phyloP scores from a whole-genome alignment of 2,113 vertebrate species.

The Chloroceryle aenea region DNA sequence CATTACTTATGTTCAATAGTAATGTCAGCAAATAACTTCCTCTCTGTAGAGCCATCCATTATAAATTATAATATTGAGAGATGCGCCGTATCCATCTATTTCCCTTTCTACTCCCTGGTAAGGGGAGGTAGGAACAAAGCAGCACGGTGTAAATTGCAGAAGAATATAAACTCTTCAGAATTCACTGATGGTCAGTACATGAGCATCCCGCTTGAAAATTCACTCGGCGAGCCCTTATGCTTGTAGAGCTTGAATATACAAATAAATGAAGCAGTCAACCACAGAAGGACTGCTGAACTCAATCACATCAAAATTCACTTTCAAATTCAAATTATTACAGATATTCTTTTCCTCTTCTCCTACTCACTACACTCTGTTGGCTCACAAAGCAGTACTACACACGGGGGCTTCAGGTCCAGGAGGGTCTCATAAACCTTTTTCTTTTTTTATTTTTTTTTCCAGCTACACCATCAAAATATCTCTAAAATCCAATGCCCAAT shows the following conservation, averaged over 20 bases:
- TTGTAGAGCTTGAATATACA: conserved; percentile 5
- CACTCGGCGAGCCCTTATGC: neutral
- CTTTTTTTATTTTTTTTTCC: neutral
- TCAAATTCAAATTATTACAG: conserved; percentile 13
- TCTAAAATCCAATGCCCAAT: neutral
- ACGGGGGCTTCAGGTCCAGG: neutral
- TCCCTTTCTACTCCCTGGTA: neutral
- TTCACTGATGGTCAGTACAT: neutral
- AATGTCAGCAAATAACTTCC: neutral
- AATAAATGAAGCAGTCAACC: conserved; percentile 32
- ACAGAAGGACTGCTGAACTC: neutral
- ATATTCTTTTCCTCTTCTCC: neutral
- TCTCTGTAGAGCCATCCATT: neutral
- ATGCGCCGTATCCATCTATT: neutral
- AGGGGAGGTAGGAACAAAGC: neutral
- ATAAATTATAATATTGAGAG: neutral
- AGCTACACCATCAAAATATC: neutral
- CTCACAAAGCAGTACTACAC: neutral
- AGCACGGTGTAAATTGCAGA: neutral
- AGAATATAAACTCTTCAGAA: neutral
- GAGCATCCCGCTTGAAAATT: conserved; percentile 6
- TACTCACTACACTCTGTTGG: neutral
- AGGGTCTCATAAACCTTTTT: neutral
- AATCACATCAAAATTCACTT: conserved; percentile 34
- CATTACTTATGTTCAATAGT: conserved; percentile 10